Conservation (phyloP, 2,888 invertebrate genomes). For the Crepidodera aurea region DNA sequence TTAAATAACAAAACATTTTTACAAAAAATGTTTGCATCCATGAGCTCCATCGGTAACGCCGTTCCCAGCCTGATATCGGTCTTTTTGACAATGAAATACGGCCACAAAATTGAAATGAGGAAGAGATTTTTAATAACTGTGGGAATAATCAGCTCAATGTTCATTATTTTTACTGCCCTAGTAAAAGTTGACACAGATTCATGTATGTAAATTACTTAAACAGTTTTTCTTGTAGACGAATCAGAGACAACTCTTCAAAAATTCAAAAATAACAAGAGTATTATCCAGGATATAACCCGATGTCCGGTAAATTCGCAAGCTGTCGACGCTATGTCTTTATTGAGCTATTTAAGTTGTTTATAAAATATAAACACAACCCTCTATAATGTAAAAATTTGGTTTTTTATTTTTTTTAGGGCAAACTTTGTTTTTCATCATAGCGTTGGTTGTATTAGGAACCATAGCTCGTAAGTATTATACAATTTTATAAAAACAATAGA, state of each 20-base stretch:
- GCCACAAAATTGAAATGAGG: constrained; percentile 33
- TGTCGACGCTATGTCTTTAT: too few relatives aligned
- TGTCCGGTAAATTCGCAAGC: too few relatives aligned
- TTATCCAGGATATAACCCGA: too few relatives aligned
- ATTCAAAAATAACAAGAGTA: too few relatives aligned
- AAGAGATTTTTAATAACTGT: constrained; percentile 25
- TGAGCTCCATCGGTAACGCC: constrained; percentile 16
- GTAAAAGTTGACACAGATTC: constrained; percentile 35
- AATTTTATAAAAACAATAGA: too few relatives aligned
- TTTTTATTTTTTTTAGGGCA: constrained; percentile 20
- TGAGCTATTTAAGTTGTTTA: too few relatives aligned
- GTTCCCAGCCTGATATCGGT: constrained; percentile 28
- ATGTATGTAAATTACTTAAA: constrained; percentile 33
- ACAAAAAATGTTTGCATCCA: constrained; percentile 19
- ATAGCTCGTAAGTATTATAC: constrained; percentile 19
- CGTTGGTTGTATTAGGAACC: neutral
- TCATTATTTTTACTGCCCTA: constrained; percentile 25
- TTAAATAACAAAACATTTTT: constrained; percentile 28
- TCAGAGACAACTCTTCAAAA: too few relatives aligned
- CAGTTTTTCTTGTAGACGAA: too few relatives aligned
- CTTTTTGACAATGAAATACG: constrained; percentile 30
- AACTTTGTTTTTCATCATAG: constrained; percentile 4
- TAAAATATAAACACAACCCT: too few relatives aligned
- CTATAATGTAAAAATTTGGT: too few relatives aligned
- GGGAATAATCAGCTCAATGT: constrained; percentile 4